Evolutionary conservation across 64 coral and sea anemone genomes (phyloP), one percentile per base, ranked within the genome.

Genomic region (Montipora sp.): DNA sequence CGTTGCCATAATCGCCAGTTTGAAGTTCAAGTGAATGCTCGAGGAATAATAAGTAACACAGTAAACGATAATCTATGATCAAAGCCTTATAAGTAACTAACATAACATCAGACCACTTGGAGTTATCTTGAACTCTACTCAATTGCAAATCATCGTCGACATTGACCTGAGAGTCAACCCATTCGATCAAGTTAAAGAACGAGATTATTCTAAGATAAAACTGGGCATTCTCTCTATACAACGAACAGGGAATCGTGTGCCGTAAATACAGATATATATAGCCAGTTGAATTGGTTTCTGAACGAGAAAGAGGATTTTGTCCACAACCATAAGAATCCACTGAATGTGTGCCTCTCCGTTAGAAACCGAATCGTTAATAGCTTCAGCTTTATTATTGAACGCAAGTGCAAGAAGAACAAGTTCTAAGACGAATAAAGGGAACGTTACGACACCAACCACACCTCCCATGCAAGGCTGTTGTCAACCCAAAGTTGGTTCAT

Each of bases 161-260:
- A 48, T 95, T 95, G 12, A 91, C 75, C 7, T 85, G 76, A 9
- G 75, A 59, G 60, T 95, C 89, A 44, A 95, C 43, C 93, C 93
- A 95, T 24, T 79, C 89, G 2, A 75, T 83, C 15, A 95, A 79
- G 45, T 95, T 95, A 51, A 87, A 95, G 47, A 95, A 95, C 2
- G 93, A 81, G 8, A 95, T n/a, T 47, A 91, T 80, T 81, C 84
- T 80, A 69, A 95, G 91, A 87, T 87, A 95, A 87, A 95, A 95
- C 15, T 55, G 45, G 7, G 82, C 89, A n/a, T 78, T 95, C 22
- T 73, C 50, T 47, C 67, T 47, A 68, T 87, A 91, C 0, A 74
- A 58, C 43, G 3, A 16, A 18, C 70, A 36, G 5, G 51, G 43
- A 19, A 46, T 16, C 48, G 53, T 80, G 45, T 76, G 91, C 63